These are phyloP conservation scores for Xerus rutilus DNA, from an alignment of 2,797 vertebrate species.

Conservation along the genomic window DNA sequence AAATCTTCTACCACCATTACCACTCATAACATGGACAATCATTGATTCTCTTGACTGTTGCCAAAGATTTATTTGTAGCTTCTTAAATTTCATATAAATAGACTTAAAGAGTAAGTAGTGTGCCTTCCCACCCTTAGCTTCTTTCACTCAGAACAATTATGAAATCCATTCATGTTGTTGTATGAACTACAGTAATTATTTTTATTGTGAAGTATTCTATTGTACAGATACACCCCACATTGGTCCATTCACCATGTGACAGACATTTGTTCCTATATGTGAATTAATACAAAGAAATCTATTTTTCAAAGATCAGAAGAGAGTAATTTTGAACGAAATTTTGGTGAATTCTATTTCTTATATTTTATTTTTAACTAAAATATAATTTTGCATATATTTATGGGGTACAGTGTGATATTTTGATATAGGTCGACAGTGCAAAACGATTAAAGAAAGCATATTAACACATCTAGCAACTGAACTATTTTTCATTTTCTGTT, in stretches of 20 bases:
- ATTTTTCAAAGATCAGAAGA: background rate
- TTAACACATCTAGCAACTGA: background rate
- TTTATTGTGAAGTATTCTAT: background rate
- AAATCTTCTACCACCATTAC: background rate
- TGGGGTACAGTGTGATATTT: background rate
- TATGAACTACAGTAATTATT: background rate
- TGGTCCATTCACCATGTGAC: background rate
- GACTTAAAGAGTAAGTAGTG: background rate
- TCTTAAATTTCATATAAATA: background rate
- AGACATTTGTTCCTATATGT: background rate
- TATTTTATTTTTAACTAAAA: background rate
- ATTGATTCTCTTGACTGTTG: background rate
- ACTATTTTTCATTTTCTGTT: background rate
- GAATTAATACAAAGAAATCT: background rate
- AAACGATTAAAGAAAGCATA: too few species aligned
- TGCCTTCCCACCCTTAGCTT: too few species aligned
- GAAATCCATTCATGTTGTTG: background rate
- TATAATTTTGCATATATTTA: background rate
- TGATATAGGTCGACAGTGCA: background rate
- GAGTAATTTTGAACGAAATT: background rate
- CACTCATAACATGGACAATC: background rate
- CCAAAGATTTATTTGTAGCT: background rate
- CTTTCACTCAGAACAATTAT: background rate
- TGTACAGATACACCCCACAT: background rate
- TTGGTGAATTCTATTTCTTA: background rate